Evolutionary conservation across 92 coral and sea anemone species (phyloP).

Genomic region (Nematostella vectensis): DNA sequence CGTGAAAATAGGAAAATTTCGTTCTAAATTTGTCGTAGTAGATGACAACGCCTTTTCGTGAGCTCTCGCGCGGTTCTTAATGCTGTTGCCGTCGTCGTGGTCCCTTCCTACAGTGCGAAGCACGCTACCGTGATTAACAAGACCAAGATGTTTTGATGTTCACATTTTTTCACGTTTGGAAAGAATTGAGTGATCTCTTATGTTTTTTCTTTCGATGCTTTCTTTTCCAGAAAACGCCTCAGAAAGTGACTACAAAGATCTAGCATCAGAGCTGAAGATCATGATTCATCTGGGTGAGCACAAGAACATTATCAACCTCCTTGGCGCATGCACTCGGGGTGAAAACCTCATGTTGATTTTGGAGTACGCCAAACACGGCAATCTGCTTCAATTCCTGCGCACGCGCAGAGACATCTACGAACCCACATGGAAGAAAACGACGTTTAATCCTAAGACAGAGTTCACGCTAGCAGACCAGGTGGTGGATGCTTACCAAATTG

Average conservation of each 20-base stretch:
- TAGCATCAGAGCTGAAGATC: conserved; percentile 74
- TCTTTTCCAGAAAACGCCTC: conserved; percentile 35
- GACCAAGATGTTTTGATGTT: too few species aligned
- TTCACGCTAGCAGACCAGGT: conserved; percentile 54
- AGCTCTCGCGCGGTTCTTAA: too few species aligned
- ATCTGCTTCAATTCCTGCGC: conserved; percentile 52
- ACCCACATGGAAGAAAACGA: conserved; percentile 61
- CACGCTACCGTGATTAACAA: too few species aligned
- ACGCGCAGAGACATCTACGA: conserved; percentile 59
- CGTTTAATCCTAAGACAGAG: conserved; percentile 33
- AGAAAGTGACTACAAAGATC: conserved; percentile 56
- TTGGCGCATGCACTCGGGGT: conserved; percentile 72
- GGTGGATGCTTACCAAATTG: conserved; percentile 47
- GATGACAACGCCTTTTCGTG: too few species aligned
- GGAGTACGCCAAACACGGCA: conserved; percentile 82
- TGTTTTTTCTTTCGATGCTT: too few species aligned
- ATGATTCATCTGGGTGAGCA: conserved; percentile 85
- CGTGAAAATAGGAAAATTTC: too few species aligned
- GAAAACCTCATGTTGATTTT: conserved; percentile 55
- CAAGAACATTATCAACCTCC: conserved; percentile 60
- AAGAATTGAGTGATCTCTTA: too few species aligned
- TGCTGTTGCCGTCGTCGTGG: too few species aligned
- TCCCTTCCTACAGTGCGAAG: too few species aligned
- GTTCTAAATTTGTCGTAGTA: too few species aligned
- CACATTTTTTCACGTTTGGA: too few species aligned